Percentiles rank a stretch among this genome's conserved stretches.
Evolutionary conservation across 2,797 vertebrate species (phyloP).

Genomic region (Artibeus jamaicensis): DNA sequence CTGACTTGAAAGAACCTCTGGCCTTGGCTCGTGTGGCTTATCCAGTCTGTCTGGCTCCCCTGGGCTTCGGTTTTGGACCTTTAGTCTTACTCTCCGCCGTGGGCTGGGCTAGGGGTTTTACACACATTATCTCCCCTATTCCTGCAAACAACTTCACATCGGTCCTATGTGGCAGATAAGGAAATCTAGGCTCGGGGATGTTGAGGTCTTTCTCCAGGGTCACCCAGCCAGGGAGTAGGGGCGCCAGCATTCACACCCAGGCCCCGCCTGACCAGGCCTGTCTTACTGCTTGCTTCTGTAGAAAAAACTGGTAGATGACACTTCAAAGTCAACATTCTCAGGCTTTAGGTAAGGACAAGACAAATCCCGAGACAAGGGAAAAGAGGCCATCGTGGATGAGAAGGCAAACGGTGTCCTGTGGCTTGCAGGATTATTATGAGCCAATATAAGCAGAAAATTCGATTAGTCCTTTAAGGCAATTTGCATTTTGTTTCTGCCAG

Average conservation of each 20-base stretch:
- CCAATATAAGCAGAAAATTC: conserved; percentile 5
- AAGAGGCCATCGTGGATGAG: not conserved
- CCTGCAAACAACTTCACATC: not conserved
- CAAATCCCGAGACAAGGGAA: not conserved
- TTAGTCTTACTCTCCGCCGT: not conserved
- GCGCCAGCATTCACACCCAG: not conserved
- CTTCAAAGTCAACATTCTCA: not conserved
- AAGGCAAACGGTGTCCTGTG: not conserved
- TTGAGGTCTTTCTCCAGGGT: not conserved
- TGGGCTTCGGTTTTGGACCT: not conserved
- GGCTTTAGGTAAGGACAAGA: not conserved
- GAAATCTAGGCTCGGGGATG: not conserved
- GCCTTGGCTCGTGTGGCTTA: not conserved
- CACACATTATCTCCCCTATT: not conserved
- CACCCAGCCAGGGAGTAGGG: not conserved
- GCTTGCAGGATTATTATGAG: not conserved
- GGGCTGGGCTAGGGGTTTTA: not conserved
- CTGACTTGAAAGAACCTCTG: not conserved
- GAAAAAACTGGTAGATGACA: not conserved
- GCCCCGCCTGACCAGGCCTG: too few relatives aligned
- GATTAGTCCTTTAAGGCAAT: conserved; percentile 1
- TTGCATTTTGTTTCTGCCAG: conserved; percentile 29
- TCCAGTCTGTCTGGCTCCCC: not conserved
- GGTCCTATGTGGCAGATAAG: not conserved
- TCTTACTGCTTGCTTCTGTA: not conserved